phyloP scores from a whole-genome alignment of 2,113 vertebrate genomes.

The Manacus vitellinus region DNA sequence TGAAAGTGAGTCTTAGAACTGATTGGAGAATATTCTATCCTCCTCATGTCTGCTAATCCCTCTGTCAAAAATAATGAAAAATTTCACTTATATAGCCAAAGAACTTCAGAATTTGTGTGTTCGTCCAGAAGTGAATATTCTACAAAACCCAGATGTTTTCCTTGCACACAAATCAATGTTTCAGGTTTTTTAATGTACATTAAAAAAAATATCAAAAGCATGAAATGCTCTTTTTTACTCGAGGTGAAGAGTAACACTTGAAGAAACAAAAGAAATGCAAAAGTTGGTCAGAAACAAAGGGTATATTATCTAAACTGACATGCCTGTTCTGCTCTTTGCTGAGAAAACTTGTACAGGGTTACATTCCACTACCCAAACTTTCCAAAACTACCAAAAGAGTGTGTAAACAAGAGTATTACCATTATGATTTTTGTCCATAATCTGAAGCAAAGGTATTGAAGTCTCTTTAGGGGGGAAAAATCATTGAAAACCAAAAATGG shows the following conservation, averaged over 20 bases:
- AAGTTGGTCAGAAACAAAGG: not conserved
- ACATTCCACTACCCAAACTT: not conserved
- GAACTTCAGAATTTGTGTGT: not conserved
- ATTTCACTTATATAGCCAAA: not conserved
- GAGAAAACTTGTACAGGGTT: not conserved
- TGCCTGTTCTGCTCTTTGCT: not conserved
- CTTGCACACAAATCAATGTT: not conserved
- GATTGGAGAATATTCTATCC: not conserved
- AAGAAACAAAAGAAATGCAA: not conserved
- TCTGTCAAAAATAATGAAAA: not conserved
- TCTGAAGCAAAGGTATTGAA: not conserved
- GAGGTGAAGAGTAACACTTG: not conserved
- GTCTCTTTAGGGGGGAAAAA: not conserved
- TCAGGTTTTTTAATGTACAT: not conserved
- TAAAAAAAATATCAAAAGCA: rapidly evolving
- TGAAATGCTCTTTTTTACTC: not conserved
- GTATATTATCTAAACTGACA: not conserved
- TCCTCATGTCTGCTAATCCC: not conserved
- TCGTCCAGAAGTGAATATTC: not conserved
- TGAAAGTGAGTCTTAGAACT: not conserved
- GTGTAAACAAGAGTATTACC: not conserved
- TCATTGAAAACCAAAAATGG: not conserved
- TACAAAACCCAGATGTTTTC: not conserved
- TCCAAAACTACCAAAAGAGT: not conserved
- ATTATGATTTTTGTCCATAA: not conserved